A percentile compares a stretch with the other conserved stretches of the same genome.
Evolutionary conservation across 2,113 vertebrate genomes (phyloP).

Genomic region (Protobothrops flavoviridis): DNA sequence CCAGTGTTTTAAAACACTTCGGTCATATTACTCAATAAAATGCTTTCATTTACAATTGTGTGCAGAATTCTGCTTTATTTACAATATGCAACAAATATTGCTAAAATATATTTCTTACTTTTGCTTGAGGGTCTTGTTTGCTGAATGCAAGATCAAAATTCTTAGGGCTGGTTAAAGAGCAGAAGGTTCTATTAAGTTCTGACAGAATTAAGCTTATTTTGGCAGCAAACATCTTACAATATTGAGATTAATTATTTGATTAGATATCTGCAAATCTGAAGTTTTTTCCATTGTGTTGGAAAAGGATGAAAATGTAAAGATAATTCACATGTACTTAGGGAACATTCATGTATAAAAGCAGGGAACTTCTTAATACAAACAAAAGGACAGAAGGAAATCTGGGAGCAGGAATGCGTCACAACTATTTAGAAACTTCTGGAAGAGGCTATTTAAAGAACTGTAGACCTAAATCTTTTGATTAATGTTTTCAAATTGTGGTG

Average conservation of each 20-base stretch:
- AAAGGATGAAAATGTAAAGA: neutral
- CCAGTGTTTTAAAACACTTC: neutral
- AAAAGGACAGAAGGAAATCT: neutral
- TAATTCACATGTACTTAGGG: neutral
- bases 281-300: neutral
- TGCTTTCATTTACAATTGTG: neutral
- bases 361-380: fast-evolving
- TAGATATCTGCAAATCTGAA: neutral
- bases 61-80: neutral
- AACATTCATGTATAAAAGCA: neutral
- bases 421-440: neutral
- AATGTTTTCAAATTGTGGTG: neutral
- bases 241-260: neutral
- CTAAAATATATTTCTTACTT: neutral
- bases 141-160: neutral
- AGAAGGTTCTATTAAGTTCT: neutral
- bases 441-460: fast-evolving
- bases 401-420: neutral
- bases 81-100: neutral
- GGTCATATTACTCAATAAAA: neutral
- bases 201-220: neutral
- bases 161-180: neutral
- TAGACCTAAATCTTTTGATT: neutral
- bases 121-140: neutral
- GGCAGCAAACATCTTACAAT: neutral